Base-by-base conservation (phyloP, 2,888 invertebrate genomes). In the Bedellia somnulentella region DNA sequence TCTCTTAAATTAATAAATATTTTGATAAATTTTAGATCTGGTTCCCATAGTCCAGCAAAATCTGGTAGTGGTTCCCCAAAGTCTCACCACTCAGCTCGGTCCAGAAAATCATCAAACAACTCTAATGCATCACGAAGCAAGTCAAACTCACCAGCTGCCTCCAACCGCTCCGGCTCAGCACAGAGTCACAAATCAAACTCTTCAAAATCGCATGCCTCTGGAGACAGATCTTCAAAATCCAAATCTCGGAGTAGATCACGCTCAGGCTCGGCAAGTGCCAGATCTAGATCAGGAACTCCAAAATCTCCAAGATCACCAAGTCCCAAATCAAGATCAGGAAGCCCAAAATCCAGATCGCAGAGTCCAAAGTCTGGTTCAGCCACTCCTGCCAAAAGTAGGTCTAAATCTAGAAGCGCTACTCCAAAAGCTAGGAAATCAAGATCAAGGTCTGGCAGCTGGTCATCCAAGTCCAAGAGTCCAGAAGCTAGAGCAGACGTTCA, bases 371-470 rank as follows among this genome's bases (percentile, higher is more conserved):
- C 39, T 32, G 34, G 50, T 40, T 48, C 52, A 11, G 29, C 37
- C n/a, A 24, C 29, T 4, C 16, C 22, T 5, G 36, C 45, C 15
- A 17, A 15, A 25, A 55, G 70, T 31, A 32, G 64, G 32, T 47
- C 80, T 0, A 76, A 67, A 12, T 79, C 80, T 5, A 70, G 58
- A 0, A 78, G 78, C 15, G 52, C 36, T 1, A 56, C 52, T 31
- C 61, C 63, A 1, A 62, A 59, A 27, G 56, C 53, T 30, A 53
- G 54, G 15, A 61, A 60, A 36, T 24, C 24, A 12, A 10, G 52
- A 16, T 56, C 57, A 1, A 44, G 56, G 11, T 54, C 55, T 1
- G 55, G 56, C 0, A 58, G 67, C 47, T 55, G 48, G 1, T 54
- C 62, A 0, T 60, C 64, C 13, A 52, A 54, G 30, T 61, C 67